Percentiles rank a stretch among this genome's conserved stretches.
These are phyloP conservation scores for Eulemur mongoz DNA, from an alignment of 2,797 vertebrate genomes.

Conservation along the genomic window DNA sequence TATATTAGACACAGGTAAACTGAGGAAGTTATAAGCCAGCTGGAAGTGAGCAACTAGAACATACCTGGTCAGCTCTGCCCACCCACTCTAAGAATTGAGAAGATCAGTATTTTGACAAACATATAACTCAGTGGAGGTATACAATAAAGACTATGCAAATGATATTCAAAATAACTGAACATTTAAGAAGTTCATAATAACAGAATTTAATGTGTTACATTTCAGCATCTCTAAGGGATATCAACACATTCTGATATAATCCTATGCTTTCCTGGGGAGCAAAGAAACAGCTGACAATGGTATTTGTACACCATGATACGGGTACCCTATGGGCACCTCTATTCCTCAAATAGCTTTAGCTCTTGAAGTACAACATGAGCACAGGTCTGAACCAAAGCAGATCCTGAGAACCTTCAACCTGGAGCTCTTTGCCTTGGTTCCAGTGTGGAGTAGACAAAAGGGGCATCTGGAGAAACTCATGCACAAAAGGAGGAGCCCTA, in stretches of 20 bases:
- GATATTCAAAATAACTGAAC: slow-evolving; percentile 16
- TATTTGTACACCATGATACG: not conserved
- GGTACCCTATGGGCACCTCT: not conserved
- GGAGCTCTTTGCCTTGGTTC: not conserved
- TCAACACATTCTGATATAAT: not conserved
- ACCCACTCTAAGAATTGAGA: not conserved
- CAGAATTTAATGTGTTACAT: not conserved
- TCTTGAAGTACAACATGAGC: not conserved
- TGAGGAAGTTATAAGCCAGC: not conserved
- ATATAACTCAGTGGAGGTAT: not conserved
- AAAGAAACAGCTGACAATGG: not conserved
- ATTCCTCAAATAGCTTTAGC: not conserved
- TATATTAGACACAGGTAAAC: not conserved
- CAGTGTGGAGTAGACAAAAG: not conserved
- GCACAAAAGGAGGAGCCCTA: not conserved
- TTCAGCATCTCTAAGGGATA: not conserved
- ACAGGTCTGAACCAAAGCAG: not conserved
- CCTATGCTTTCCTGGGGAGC: not conserved
- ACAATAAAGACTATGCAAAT: not conserved
- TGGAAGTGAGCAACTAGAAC: not conserved
- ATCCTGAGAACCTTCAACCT: not conserved
- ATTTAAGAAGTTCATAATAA: not conserved
- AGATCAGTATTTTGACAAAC: not conserved
- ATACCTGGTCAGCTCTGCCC: not conserved
- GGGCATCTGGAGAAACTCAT: not conserved